Evolutionary conservation across 2,113 vertebrate species (phyloP), one percentile per base, ranked within the genome.

Genomic region (Hyla sarda): DNA sequence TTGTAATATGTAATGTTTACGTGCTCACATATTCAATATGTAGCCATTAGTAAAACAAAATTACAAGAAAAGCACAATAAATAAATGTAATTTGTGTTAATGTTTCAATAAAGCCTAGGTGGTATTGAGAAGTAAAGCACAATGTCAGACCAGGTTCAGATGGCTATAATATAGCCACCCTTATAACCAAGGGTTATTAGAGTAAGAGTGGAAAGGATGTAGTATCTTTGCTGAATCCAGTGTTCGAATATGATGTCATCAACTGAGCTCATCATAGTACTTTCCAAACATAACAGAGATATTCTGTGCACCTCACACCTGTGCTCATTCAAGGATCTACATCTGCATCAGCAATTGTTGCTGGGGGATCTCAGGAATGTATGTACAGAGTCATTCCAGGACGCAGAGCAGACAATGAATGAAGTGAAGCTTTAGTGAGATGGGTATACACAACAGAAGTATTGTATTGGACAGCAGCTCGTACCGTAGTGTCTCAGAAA

Each of bases 381-480:
- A 25, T 41, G n/a, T 25, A 58, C 52, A 81, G 75, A 47, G 78
- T 81, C 58, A 81, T 65, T 58, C 78, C 56, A 81, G 78, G 78
- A 81, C 78, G 41, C 56, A 30, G 37, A n/a, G 37, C 58, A 81
- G 34, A 81, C 58, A 81, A 65, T 81, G 78, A 65, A 62, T 62
- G 78, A 5, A 45, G 56, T 8, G 14, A 65, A 23, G 62, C 65
- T 34, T 69, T 37, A 34, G 13, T 34, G 17, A 69, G 65, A 69
- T 41, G 32, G 37, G 34, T 16, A 62, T 45, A 41, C 37, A 81
- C 78, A 81, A 81, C 78, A 81, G 78, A 47, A 47, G 78, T 45
- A 81, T 81, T 81, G 78, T 81, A 81, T 28, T 81, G 78, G 56
- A 25, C 78, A 28, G 78, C 56, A 47, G 34, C 60, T 62, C 8